Evolutionary conservation across 1,140 invertebrate species (phyloP).

Genomic region (Chrysomallon squamiferum): DNA sequence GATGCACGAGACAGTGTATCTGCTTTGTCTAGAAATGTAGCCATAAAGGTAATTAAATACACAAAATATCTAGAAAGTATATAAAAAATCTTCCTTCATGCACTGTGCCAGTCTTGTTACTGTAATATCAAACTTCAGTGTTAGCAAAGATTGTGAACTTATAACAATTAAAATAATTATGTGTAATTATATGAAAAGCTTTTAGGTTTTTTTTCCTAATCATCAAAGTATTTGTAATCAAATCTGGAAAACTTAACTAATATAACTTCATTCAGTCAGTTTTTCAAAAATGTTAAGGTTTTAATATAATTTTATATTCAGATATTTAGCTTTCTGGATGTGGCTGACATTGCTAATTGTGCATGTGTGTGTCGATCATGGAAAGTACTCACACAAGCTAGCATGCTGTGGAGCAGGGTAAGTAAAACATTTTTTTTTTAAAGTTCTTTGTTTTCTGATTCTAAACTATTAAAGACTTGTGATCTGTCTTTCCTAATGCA

Average conservation of each 20-base stretch:
- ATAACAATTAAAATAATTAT: no score
- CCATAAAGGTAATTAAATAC: constrained; percentile 48
- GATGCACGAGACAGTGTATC: constrained; percentile 62
- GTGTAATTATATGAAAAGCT: no score
- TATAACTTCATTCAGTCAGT: no score
- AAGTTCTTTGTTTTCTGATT: not conserved
- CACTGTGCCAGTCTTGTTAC: not conserved
- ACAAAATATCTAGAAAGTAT: not conserved
- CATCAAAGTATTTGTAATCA: no score
- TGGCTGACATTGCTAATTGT: constrained; percentile 60
- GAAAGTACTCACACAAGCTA: constrained; percentile 61
- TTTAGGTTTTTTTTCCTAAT: no score
- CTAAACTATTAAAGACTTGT: no score
- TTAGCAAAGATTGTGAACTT: no score
- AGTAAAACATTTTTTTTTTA: constrained; percentile 9
- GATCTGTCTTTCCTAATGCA: not conserved
- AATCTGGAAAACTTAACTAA: no score
- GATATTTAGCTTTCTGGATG: constrained; percentile 61
- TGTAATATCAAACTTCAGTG: no score
- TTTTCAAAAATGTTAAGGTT: no score
- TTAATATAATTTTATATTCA: no score
- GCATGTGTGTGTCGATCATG: constrained; percentile 63
- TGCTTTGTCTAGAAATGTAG: constrained; percentile 50
- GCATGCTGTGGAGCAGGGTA: constrained; percentile 57
- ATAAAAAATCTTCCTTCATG: not conserved